Base-by-base conservation (phyloP, 2,888 invertebrate species). In the Catocala sponsa region DNA sequence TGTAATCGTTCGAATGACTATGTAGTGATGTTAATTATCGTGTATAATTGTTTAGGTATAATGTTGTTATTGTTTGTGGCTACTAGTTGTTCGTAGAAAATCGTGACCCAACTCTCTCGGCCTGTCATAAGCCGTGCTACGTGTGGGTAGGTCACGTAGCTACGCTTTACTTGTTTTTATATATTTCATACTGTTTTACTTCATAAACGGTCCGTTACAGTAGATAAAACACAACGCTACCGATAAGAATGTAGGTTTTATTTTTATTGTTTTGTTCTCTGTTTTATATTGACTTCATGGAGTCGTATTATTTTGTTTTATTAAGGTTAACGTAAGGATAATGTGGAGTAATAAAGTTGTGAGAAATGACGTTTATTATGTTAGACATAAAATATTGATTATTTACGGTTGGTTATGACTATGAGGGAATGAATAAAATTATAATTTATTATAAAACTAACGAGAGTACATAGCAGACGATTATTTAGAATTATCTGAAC, bases 111-210 rank as follows among this genome's bases (percentile, higher is more conserved):
- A 56, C 48, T 54, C 48, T 54, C 57, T 53, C 48, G 32, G 56
- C 58, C 66, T 79, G 78, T 80, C 82, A 74, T 82, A 90, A 88
- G 75, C 63, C 59, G 67, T 54, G 62, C 66, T 70, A 84, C 82
- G 88, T 88, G 89, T 84, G 84, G 88, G 88, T 91, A 91, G 92
- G 92, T 92, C 92, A 91, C 90, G 92, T 91, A 88, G 80, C 78
- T 82, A 81, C 65, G 58, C 35, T 76, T 75, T 42, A 62, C n/a
- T 79, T 79, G 76, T 77, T 65, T 68, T 68, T 59, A 55, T 46
- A 51, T 57, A 46, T 51, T 59, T 55, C 50, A 15, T 57, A 55
- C 35, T 50, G 12, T 63, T 66, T 59, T 51, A 54, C 61, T 60
- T 44, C 32, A 59, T 58, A 55, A 47, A 58, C 44, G 6, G 47